Evolutionary conservation across 1,140 invertebrate genomes (phyloP).

Genomic region (Archivesica marissinica): DNA sequence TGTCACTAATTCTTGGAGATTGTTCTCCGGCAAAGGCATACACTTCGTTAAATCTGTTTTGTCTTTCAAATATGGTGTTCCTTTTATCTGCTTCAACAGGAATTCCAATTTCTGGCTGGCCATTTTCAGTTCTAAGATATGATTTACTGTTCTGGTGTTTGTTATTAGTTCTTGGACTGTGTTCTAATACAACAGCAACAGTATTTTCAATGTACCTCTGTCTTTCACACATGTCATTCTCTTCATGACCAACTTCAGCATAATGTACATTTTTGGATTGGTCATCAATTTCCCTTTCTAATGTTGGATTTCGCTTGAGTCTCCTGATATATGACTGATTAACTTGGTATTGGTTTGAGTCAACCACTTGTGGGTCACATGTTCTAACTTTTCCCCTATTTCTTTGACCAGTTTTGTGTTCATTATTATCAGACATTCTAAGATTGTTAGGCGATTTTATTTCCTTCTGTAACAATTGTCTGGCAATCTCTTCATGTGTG

Average conservation of each 20-base stretch:
- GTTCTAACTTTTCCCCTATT: neutral
- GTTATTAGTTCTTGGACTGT: too few relatives aligned
- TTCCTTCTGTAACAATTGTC: too few relatives aligned
- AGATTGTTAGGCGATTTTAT: too few relatives aligned
- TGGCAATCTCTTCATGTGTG: too few relatives aligned
- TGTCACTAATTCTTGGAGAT: neutral
- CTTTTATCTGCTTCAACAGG: neutral
- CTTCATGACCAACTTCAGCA: neutral
- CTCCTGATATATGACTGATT: conserved; percentile 1
- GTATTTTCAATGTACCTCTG: neutral
- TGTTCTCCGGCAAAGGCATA: neutral
- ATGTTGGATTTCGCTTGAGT: neutral
- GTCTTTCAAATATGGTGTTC: neutral
- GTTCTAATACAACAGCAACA: neutral
- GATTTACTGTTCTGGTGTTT: neutral
- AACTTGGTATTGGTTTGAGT: neutral
- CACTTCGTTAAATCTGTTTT: neutral
- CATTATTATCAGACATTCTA: too few relatives aligned
- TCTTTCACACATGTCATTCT: neutral
- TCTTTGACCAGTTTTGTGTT: neutral
- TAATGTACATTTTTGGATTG: neutral
- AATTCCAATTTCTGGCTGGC: neutral
- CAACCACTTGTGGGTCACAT: neutral
- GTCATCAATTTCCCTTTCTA: neutral
- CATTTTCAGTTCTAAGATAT: neutral